Evolutionary conservation across 2,797 vertebrate genomes (phyloP).

Genomic region (Pelobates cultripes): DNA sequence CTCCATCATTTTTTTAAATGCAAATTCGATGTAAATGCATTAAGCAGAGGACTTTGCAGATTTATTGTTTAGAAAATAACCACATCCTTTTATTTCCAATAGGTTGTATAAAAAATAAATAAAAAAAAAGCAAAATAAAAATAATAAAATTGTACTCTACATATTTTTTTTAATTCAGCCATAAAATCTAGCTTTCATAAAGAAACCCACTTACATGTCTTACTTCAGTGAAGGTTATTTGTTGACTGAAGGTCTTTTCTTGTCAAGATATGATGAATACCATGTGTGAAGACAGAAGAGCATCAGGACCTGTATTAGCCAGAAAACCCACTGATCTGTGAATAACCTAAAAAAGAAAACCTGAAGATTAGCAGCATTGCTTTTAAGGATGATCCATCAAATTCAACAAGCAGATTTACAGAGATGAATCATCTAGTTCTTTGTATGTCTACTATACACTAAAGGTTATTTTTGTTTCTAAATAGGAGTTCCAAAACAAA

Average conservation of each 20-base stretch:
- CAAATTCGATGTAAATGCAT: too few species aligned
- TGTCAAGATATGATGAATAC: slow-evolving; percentile 99
- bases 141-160: not conserved
- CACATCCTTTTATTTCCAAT: not conserved
- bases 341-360: slow-evolving; percentile 99
- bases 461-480: slow-evolving; percentile 83
- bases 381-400: slow-evolving; percentile 99
- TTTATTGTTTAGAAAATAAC: not conserved
- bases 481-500: slow-evolving; percentile 74
- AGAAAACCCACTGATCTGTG: slow-evolving; percentile 99
- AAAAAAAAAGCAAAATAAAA: not conserved
- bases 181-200: slow-evolving; percentile 99
- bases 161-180: slow-evolving; percentile 85
- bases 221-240: slow-evolving; percentile 99
- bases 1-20: too few species aligned
- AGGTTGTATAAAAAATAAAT: not conserved
- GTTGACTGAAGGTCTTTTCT: slow-evolving; percentile 99
- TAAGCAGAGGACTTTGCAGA: too few species aligned
- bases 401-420: slow-evolving; percentile 98
- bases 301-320: slow-evolving; percentile 98
- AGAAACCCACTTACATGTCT: slow-evolving; percentile 94
- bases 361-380: slow-evolving; percentile 98
- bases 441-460: slow-evolving; percentile 88
- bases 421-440: slow-evolving; percentile 97
- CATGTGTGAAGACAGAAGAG: slow-evolving; percentile 99